Percentiles rank a stretch among this genome's conserved stretches.
Conservation (phyloP, 2,888 invertebrate species). For the Strigamia maritima region DNA sequence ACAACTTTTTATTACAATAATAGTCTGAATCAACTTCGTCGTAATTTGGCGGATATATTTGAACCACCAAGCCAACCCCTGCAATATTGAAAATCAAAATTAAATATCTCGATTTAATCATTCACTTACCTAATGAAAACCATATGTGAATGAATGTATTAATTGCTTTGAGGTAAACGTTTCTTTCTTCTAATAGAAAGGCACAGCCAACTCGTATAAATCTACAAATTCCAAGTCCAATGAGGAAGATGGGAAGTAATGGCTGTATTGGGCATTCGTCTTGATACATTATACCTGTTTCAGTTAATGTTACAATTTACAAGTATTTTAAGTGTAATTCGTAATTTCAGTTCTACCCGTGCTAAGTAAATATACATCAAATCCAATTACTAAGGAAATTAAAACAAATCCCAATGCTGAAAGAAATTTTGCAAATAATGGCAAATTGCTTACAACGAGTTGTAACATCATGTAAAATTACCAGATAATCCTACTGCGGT, state of each 20-base stretch:
- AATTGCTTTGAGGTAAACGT: not conserved
- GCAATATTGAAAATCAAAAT: not conserved
- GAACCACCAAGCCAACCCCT: not conserved
- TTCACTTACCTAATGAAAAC: not conserved
- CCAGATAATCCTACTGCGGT: conserved; percentile 4
- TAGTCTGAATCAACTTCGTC: not conserved
- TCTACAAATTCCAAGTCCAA: not conserved
- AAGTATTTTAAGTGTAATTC: too few species aligned
- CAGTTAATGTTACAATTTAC: too few species aligned
- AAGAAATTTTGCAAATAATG: not conserved
- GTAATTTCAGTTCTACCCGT: not conserved
- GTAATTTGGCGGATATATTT: not conserved
- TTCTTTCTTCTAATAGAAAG: not conserved
- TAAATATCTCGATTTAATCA: too few species aligned
- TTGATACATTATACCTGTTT: not conserved
- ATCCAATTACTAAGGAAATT: not conserved
- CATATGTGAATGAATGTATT: not conserved
- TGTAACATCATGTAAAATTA: not conserved
- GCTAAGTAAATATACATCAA: not conserved
- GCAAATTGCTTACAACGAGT: not conserved
- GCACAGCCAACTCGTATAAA: not conserved
- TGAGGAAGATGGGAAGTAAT: not conserved
- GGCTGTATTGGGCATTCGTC: not conserved
- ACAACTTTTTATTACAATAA: conserved; percentile 4
- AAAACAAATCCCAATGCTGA: conserved; percentile 4